A percentile compares a stretch with the other conserved stretches of the same genome.
phyloP scores from a whole-genome alignment of 2,113 vertebrate species.

The Hypocryptadius cinnamomeus region DNA sequence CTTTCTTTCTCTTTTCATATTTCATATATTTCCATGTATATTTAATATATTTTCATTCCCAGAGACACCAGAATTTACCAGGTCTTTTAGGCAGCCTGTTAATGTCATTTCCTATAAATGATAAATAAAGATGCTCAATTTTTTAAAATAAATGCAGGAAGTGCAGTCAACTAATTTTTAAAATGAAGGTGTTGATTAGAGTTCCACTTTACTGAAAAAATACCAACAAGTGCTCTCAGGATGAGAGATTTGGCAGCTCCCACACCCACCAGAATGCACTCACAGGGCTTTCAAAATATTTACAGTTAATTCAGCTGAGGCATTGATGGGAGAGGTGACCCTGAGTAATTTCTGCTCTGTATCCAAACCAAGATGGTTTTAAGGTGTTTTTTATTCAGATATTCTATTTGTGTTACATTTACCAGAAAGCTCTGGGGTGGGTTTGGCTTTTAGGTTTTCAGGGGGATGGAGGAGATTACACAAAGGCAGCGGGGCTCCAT shows the following conservation, averaged over 20 bases:
- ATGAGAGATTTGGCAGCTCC: neutral
- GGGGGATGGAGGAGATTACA: too few relatives aligned
- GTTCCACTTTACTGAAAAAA: neutral
- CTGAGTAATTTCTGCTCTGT: neutral
- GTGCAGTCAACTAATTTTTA: neutral
- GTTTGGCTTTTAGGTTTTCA: neutral
- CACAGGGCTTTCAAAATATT: neutral
- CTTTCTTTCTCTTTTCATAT: neutral
- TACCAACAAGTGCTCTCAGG: neutral
- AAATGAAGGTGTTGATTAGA: neutral
- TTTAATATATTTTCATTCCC: neutral
- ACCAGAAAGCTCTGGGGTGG: neutral
- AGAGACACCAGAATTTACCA: neutral
- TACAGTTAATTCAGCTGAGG: neutral
- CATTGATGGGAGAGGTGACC: neutral
- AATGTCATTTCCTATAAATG: neutral
- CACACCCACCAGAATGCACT: neutral
- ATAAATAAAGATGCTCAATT: neutral
- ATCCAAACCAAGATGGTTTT: neutral
- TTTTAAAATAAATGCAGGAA: neutral
- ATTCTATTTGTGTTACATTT: neutral
- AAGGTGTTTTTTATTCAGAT: neutral
- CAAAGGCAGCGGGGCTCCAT: neutral
- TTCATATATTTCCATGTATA: neutral
- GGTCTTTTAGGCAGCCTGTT: neutral